Base-by-base conservation (phyloP, 2,797 vertebrate species). In the Anguilla marmorata region DNA sequence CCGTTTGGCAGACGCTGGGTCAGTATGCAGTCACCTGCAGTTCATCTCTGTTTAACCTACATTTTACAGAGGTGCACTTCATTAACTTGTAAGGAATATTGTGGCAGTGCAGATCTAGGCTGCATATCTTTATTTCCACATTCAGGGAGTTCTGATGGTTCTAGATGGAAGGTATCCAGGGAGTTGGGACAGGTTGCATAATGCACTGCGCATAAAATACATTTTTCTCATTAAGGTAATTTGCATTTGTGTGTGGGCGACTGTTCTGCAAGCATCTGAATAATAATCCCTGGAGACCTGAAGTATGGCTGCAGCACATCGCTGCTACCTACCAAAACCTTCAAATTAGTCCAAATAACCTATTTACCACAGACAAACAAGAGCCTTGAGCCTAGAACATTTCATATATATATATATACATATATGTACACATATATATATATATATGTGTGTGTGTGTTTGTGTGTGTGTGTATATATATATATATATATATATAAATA, bases 231-330 rank as follows among this genome's bases (percentile, higher is more conserved):
- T 79, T 79, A 79, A 45, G 30, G 37, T 21, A 79, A 79, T 79
- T 79, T 79, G 41, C 33, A 79, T 79, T 41, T 41, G 37, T 79
- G 74, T 79, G 74, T 79, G 74, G 37, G 74, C 16, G 74, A 74
- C 8, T 37, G 24, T 1, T 74, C 69, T 33, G 27, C 3, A 74
- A 9, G 27, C 69, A 2, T 33, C 19, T 37, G 69, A 74, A 74
- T 74, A 33, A 74, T 33, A 33, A 74, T 33, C 30, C 24, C 69
- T 74, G 69, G 12, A 37, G 69, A 14, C 12, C 69, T 37, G 24
- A 27, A n/a, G 21, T 11, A 7, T 12, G 69, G 69, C 69, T 74
- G 27, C 12, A 0, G 30, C 30, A 14, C 69, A 12, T 30, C 30
- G 3, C 14, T 74, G 30, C 69, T 30, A 33, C 14, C 12, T 11